Percentiles rank a stretch among this genome's conserved stretches.
These are phyloP conservation scores for Phytoseiulus persimilis DNA, from an alignment of 2,888 invertebrate genomes.

Conservation along the genomic window DNA sequence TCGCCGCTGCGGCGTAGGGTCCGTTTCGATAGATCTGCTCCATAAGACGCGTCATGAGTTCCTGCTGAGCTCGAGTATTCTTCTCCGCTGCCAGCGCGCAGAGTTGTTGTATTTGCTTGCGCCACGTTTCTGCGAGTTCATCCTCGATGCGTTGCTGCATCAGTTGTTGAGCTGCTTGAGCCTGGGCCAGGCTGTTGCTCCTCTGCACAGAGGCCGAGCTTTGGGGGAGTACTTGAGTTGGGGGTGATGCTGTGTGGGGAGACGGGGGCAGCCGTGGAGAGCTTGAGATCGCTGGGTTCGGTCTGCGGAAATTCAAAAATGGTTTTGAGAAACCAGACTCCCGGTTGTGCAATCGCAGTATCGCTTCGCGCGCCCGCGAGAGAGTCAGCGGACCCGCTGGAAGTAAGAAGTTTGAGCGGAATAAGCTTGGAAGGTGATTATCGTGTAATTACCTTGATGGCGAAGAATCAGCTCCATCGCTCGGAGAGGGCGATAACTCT, in stretches of 20 bases:
- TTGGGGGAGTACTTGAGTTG: conserved; percentile 24
- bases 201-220: conserved; percentile 20
- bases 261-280: conserved; percentile 28
- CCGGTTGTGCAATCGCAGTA: no score
- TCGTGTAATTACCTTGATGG: background rate
- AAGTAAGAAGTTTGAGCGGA: no score
- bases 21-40: conserved; percentile 30
- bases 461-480: background rate
- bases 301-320: background rate
- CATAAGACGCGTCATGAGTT: conserved; percentile 32
- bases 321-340: background rate
- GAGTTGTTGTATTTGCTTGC: conserved; percentile 8
- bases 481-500: background rate
- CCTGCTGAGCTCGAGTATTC: background rate
- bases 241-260: conserved; percentile 21
- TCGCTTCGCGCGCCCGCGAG: no score
- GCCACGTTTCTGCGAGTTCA: conserved; percentile 8
- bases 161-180: conserved; percentile 18
- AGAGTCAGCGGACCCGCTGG: no score
- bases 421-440: background rate
- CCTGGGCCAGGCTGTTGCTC: background rate
- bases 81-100: conserved; percentile 13
- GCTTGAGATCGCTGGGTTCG: conserved; percentile 34
- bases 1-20: conserved; percentile 6
- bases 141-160: conserved; percentile 16